Evolutionary conservation across 2,797 vertebrate genomes (phyloP).

Genomic region (Megalops cyprinoides): DNA sequence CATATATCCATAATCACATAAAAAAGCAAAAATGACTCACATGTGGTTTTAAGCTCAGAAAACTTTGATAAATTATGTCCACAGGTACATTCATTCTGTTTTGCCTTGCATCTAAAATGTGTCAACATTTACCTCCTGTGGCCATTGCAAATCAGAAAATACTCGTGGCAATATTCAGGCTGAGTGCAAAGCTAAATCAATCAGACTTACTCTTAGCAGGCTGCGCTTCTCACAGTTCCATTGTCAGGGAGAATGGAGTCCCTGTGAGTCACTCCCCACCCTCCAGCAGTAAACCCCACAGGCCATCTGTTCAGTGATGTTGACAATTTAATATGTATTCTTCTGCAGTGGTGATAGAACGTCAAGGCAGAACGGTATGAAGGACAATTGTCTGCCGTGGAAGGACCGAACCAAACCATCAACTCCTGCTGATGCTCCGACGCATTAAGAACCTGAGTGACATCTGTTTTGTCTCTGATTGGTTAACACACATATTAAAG

Average conservation of each 20-base stretch:
- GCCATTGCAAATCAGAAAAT: no score
- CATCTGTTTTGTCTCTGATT: conserved; percentile 13
- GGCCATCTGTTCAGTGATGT: conserved; percentile 27
- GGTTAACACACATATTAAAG: not conserved
- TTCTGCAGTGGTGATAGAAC: conserved; percentile 20
- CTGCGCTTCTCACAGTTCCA: conserved; percentile 18
- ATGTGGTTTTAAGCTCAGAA: no score
- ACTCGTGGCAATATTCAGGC: not conserved
- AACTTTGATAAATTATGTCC: no score
- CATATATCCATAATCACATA: no score
- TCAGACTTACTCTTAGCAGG: not conserved
- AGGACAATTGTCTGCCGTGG: conserved; percentile 26
- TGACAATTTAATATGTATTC: conserved; percentile 26
- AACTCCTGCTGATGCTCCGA: not conserved
- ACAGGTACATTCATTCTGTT: no score
- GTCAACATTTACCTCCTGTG: no score
- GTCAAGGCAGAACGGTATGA: conserved; percentile 19
- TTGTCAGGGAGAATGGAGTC: not conserved
- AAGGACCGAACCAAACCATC: conserved; percentile 5
- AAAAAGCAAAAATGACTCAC: no score
- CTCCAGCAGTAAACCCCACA: not conserved
- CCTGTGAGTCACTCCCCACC: conserved; percentile 18
- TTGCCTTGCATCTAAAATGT: no score
- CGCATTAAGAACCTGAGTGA: conserved; percentile 21
- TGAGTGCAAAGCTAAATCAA: not conserved